phyloP scores from a whole-genome alignment of 2,113 vertebrate species.

The Pollimyrus isidori region DNA sequence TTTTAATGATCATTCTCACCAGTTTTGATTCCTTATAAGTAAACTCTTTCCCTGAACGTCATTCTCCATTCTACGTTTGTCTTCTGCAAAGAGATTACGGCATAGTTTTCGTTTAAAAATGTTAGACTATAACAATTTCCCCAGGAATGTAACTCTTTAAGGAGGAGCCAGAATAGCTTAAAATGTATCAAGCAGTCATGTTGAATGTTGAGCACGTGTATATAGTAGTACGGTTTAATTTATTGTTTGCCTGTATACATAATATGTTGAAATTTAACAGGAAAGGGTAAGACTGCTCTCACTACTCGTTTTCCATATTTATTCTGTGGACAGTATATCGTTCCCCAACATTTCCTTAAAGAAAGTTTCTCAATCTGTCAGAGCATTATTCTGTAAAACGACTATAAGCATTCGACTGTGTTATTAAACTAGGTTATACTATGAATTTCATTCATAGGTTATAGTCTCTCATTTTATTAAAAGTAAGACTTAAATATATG shows the following conservation, averaged over 20 bases:
- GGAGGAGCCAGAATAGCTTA: neutral
- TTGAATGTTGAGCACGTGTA: neutral
- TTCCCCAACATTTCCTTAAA: neutral
- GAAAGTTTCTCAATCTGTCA: neutral
- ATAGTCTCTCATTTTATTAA: neutral
- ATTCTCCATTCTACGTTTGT: neutral
- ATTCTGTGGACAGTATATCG: neutral
- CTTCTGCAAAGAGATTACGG: neutral
- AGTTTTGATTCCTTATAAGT: neutral
- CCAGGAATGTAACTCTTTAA: neutral
- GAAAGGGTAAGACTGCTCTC: neutral
- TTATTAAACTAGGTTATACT: neutral
- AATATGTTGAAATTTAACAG: neutral
- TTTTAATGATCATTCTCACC: neutral
- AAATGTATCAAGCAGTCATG: neutral
- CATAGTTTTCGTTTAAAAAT: neutral
- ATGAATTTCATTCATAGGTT: neutral
- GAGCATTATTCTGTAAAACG: neutral
- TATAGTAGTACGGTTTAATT: neutral
- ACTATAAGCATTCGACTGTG: neutral
- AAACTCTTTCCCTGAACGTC: neutral
- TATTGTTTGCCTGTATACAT: neutral
- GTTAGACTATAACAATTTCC: neutral
- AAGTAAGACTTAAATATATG: neutral
- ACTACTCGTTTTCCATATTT: neutral